These are phyloP conservation scores for Calameuta filiformis DNA, from an alignment of 2,888 invertebrate genomes.

Conservation along the genomic window DNA sequence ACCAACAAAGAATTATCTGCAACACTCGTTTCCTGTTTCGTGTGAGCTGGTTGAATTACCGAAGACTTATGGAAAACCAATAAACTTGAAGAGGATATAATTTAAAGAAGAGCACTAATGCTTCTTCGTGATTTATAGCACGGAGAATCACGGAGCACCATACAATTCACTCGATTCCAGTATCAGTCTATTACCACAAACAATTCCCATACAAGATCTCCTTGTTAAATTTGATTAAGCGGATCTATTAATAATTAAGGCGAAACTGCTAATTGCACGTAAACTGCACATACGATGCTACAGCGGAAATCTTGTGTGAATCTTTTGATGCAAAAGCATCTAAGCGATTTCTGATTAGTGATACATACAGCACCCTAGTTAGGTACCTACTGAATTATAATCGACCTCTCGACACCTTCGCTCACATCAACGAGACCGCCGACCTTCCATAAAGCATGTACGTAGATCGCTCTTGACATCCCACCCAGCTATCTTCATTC, in stretches of 20 bases:
- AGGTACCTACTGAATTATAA: constrained; percentile 1
- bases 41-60: not conserved
- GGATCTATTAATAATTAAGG: not conserved
- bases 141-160: not conserved
- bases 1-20: not conserved
- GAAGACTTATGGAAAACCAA: not conserved
- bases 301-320: too few relatives aligned
- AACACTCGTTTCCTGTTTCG: not conserved
- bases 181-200: not conserved
- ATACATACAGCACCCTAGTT: not conserved
- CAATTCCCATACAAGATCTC: too few relatives aligned
- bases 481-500: not conserved
- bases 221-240: not conserved
- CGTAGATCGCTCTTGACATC: not conserved
- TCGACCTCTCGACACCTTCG: constrained; percentile 15
- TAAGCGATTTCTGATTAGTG: not conserved
- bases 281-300: not conserved
- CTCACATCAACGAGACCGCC: not conserved
- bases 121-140: not conserved
- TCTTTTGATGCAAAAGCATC: too few relatives aligned
- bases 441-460: not conserved
- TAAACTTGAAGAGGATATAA: not conserved
- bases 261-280: not conserved
- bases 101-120: not conserved
- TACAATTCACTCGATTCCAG: not conserved